phyloP scores from a whole-genome alignment of 2,888 invertebrate species.

The Dasypolia templi region DNA sequence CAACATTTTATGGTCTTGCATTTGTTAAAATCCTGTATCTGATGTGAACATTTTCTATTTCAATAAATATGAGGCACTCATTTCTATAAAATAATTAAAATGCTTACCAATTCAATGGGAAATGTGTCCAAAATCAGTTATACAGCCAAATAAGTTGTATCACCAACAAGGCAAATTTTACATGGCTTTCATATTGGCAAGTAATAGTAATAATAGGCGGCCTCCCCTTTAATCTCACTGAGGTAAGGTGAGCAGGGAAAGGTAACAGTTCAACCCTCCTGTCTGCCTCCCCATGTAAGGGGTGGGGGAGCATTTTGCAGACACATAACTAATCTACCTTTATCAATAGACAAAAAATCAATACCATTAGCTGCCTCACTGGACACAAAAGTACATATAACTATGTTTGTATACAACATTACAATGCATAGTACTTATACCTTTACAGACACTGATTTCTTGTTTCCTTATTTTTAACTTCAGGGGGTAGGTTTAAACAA shows the following conservation, averaged over 20 bases:
- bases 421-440: not conserved
- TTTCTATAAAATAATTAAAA: conserved; percentile 15
- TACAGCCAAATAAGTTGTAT: not conserved
- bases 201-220: conserved; percentile 15
- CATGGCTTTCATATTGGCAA: conserved; percentile 7
- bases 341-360: conserved; percentile 41
- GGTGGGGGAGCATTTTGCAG: conserved; percentile 7
- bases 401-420: conserved; percentile 23
- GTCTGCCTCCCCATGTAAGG: conserved; percentile 30
- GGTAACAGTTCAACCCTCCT: conserved; percentile 48
- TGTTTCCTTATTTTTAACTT: not conserved
- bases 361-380: conserved; percentile 33
- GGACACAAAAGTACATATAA: conserved; percentile 1
- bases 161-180: not conserved
- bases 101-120: conserved; percentile 22
- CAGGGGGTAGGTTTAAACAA: conserved; percentile 11
- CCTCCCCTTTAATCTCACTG: conserved; percentile 12
- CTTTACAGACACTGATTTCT: not conserved
- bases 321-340: conserved; percentile 13
- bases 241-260: conserved; percentile 42
- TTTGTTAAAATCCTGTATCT: not conserved
- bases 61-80: not conserved
- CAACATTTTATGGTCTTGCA: not conserved
- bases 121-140: not conserved
- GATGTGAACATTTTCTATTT: not conserved